Evolutionary conservation across 2,113 vertebrate genomes (phyloP).

Genomic region (Haplochromis vanheusdeni): DNA sequence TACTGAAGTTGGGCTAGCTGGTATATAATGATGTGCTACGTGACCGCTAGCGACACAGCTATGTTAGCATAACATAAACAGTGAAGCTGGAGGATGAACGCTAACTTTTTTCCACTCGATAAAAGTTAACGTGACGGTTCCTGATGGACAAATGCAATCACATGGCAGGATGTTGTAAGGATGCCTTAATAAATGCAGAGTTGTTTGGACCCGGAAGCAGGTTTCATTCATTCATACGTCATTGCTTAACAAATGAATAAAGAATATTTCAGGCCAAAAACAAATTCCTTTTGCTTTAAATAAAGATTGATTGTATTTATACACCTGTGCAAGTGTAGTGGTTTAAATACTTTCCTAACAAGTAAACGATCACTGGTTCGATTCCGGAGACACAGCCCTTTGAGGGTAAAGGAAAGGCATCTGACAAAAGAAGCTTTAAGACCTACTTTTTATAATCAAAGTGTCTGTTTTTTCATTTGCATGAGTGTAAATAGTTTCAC

Average conservation of each 20-base stretch:
- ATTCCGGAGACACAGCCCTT: neutral
- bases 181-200: neutral
- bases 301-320: neutral
- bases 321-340: neutral
- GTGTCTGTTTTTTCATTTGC: neutral
- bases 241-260: accelerated
- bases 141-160: accelerated
- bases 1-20: accelerated
- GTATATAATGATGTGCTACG: accelerated
- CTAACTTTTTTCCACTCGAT: neutral
- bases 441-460: neutral
- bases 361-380: neutral
- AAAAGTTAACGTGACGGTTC: accelerated
- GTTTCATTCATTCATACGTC: neutral
- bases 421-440: neutral
- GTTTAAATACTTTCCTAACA: neutral
- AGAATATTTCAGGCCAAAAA: accelerated
- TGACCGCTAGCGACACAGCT: accelerated
- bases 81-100: accelerated
- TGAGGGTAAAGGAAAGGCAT: neutral
- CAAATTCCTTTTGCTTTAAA: neutral
- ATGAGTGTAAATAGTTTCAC: neutral
- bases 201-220: neutral
- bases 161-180: neutral
- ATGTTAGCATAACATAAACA: accelerated